Conservation (phyloP, 1,140 invertebrate species). For the Diachasma alloeum region DNA sequence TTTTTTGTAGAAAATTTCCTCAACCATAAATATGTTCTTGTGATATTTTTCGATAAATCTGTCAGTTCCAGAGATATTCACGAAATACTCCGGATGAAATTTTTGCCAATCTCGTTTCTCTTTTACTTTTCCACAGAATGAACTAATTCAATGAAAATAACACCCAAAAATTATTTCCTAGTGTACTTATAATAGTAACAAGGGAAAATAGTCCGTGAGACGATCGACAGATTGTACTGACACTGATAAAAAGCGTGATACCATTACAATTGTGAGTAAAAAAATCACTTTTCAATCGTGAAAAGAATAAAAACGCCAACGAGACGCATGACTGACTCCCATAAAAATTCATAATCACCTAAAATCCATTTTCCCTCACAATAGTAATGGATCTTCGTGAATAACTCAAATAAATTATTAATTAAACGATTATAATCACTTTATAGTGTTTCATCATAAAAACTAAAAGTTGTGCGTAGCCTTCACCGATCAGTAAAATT, state of each 20-base stretch:
- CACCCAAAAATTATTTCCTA: background rate
- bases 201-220: slow-evolving; percentile 12
- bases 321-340: background rate
- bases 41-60: too few relatives aligned
- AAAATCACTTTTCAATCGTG: slow-evolving; percentile 23
- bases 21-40: too few relatives aligned
- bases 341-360: background rate
- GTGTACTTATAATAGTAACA: background rate
- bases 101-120: background rate
- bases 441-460: background rate
- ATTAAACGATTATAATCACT: slow-evolving; percentile 35
- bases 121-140: background rate
- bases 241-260: slow-evolving; percentile 63
- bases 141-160: background rate
- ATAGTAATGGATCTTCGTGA: slow-evolving; percentile 48
- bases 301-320: background rate
- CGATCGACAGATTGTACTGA: slow-evolving; percentile 28
- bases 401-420: slow-evolving; percentile 53
- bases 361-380: slow-evolving; percentile 34
- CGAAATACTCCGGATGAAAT: too few relatives aligned
- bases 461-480: slow-evolving; percentile 42
- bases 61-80: too few relatives aligned
- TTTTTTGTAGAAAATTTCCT: too few relatives aligned
- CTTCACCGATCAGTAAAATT: slow-evolving; percentile 48
- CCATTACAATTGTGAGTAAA: slow-evolving; percentile 48